Evolutionary conservation across 2,888 invertebrate species (phyloP).

Genomic region (Maniola hyperantus): DNA sequence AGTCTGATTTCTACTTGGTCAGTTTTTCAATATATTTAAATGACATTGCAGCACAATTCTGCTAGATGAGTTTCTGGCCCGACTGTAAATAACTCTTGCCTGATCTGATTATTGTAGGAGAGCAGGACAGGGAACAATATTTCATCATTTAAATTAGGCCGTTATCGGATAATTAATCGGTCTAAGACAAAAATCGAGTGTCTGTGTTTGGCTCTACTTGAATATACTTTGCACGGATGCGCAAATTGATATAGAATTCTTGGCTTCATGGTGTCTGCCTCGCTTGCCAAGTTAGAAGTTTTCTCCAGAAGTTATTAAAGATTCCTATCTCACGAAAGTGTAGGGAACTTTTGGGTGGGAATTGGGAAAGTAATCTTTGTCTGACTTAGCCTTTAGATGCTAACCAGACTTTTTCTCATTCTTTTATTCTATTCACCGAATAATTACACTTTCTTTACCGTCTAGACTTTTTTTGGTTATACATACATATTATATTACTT

Average conservation of each 20-base stretch:
- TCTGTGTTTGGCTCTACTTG: slow-evolving; percentile 55
- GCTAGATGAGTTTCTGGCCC: no score
- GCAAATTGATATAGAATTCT: slow-evolving; percentile 79
- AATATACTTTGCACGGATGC: slow-evolving; percentile 76
- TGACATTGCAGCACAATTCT: no score
- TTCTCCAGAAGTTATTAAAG: slow-evolving; percentile 17
- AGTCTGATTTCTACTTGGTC: no score
- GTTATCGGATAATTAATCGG: neutral
- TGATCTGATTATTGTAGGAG: no score
- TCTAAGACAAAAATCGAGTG: neutral
- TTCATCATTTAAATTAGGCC: no score
- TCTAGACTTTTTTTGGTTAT: neutral
- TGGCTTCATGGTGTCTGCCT: slow-evolving; percentile 65
- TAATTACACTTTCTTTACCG: neutral
- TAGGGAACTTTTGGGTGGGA: slow-evolving; percentile 4
- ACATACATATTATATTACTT: neutral
- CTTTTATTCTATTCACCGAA: neutral
- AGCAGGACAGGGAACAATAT: no score
- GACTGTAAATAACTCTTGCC: no score
- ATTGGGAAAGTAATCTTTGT: slow-evolving; percentile 1
- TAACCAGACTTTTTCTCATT: neutral
- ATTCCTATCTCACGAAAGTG: slow-evolving; percentile 13
- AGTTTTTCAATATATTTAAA: no score
- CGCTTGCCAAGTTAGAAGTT: slow-evolving; percentile 45
- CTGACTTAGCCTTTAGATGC: neutral